Evolutionary conservation across 1,140 invertebrate genomes (phyloP), one percentile per base, ranked within the genome.

Genomic region (Brachystomella parvula): DNA sequence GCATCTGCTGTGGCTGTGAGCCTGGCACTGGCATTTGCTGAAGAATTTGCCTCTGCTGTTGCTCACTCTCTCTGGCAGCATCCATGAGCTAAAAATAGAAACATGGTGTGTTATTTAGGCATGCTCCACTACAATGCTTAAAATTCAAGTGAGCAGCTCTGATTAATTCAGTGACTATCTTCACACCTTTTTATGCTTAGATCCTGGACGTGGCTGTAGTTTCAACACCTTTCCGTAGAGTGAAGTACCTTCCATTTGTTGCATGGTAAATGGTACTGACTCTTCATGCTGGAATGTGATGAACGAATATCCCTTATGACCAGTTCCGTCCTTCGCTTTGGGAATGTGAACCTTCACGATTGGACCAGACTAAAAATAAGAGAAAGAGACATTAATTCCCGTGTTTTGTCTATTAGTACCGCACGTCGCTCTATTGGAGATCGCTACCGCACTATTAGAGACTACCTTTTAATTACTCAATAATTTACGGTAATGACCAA

Each of bases 341-440:
- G 88, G 85, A 72, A 91, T 89, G 60, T 78, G 78, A 2, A 89
- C 85, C 73, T 80, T 83, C 75, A 89, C 84, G 44, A 92, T 75
- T 24, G 90, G 90, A 24, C 88, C 90, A 62, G 85, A 88, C 86
- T 87, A 73, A 64, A 67, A 67, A 60, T 71, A 53, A 15, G 24
- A 19, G 3, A 53, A 6, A 53, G 6, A 53, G 24, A 53, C n/a
- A n/a, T n/a, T n/a, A n/a, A n/a, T n/a, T n/a, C n/a, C n/a, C n/a
- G n/a, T n/a, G n/a, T n/a, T n/a, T n/a, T n/a, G n/a, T n/a, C n/a
- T n/a, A n/a, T n/a, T n/a, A n/a, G n/a, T n/a, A n/a, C n/a, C n/a
- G n/a, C n/a, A n/a, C n/a, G n/a, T n/a, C n/a, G n/a, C n/a, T n/a
- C n/a, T n/a, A n/a, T n/a, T n/a, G n/a, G n/a, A n/a, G n/a, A n/a